Conservation (phyloP, 2,113 vertebrate genomes). For the Noturus placidus region DNA sequence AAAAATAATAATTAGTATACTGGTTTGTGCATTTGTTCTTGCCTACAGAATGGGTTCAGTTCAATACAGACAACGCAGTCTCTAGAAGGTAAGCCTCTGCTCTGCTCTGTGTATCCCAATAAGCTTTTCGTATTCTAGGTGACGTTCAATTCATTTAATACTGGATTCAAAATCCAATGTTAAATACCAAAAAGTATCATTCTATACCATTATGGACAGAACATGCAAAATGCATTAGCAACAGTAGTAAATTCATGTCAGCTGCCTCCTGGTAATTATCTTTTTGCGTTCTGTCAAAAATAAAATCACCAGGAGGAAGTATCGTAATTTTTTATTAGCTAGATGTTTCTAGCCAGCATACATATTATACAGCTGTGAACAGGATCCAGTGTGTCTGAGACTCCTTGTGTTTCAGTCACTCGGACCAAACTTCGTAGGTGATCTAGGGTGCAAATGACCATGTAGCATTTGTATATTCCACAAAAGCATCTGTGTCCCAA, state of each 20-base stretch:
- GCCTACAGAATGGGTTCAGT: conserved; percentile 88
- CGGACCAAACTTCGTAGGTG: no score
- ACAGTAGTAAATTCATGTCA: neutral
- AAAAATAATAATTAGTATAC: neutral
- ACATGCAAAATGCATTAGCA: neutral
- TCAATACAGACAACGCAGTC: conserved; percentile 86
- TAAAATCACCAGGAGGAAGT: neutral
- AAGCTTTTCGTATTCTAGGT: neutral
- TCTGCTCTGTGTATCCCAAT: neutral
- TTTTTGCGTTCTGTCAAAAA: neutral
- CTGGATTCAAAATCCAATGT: neutral
- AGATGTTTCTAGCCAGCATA: neutral
- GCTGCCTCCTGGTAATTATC: neutral
- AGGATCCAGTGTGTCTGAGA: neutral
- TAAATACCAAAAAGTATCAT: no score
- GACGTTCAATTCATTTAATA: neutral
- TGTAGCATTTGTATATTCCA: neutral
- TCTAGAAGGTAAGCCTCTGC: conserved; percentile 79
- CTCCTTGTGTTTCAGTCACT: no score
- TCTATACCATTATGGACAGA: neutral
- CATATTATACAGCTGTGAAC: neutral
- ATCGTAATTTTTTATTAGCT: neutral
- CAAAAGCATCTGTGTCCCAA: neutral
- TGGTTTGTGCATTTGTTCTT: neutral
- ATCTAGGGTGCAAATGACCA: no score